These are phyloP conservation scores for Emys orbicularis DNA, from an alignment of 2,797 vertebrate genomes.

Conservation along the genomic window DNA sequence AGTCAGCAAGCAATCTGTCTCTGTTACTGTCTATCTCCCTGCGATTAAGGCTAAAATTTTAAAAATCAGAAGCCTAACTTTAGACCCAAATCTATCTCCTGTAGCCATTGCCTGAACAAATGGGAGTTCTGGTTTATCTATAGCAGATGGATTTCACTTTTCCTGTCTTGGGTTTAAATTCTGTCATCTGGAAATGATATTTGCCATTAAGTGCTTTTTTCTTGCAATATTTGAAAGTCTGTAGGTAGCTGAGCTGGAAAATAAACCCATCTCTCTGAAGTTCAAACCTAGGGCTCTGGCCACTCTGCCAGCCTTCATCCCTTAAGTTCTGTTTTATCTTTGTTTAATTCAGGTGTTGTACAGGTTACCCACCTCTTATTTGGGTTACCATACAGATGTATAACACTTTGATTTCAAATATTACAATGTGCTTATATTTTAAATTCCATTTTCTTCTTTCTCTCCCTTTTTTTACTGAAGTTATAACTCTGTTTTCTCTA, in stretches of 20 bases:
- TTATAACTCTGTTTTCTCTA: neutral
- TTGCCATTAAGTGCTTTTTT: neutral
- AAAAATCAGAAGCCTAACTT: neutral
- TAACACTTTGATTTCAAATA: neutral
- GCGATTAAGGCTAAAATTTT: constrained; percentile 11
- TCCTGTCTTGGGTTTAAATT: neutral
- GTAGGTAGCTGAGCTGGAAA: neutral
- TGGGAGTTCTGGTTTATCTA: neutral
- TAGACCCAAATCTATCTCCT: neutral
- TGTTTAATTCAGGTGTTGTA: neutral
- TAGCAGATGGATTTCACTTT: neutral
- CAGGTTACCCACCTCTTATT: neutral
- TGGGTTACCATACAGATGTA: neutral
- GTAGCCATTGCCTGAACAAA: neutral
- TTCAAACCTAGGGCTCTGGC: neutral
- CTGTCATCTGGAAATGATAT: neutral
- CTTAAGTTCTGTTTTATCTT: neutral
- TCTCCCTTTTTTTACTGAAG: neutral
- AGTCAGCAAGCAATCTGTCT: neutral
- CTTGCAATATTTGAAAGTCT: neutral
- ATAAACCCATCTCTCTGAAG: neutral
- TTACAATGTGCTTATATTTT: neutral
- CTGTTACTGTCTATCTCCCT: neutral
- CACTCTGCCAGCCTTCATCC: neutral
- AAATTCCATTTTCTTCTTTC: neutral